Evolutionary conservation across 2,113 vertebrate genomes (phyloP).

Genomic region (Lepisosteus osseus): DNA sequence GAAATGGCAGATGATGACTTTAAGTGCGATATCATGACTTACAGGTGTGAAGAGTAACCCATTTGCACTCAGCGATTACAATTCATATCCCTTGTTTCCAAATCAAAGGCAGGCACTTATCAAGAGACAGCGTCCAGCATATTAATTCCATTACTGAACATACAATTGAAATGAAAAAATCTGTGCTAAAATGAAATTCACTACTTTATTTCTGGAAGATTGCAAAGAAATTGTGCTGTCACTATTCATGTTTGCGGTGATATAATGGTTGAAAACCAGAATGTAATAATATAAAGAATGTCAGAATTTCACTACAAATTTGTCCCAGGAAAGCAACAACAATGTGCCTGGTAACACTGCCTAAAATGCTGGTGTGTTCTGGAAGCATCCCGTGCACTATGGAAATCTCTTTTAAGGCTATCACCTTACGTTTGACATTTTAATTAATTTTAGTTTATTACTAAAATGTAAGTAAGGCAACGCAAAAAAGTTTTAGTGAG

Average conservation of each 20-base stretch:
- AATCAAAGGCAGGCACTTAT: background rate
- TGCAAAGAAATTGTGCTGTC: background rate
- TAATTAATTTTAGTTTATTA: too few species aligned
- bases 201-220: background rate
- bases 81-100: background rate
- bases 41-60: constrained; percentile 8
- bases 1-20: constrained; percentile 11
- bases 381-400: too few species aligned
- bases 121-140: too few species aligned
- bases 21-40: constrained; percentile 14
- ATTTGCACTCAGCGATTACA: background rate
- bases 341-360: too few species aligned
- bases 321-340: too few species aligned
- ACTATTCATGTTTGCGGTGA: background rate
- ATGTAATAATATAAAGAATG: too few species aligned
- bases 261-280: background rate
- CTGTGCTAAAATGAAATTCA: background rate
- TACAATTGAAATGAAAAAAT: background rate
- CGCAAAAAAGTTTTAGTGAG: too few species aligned
- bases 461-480: too few species aligned
- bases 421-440: too few species aligned
- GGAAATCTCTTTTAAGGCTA: too few species aligned
- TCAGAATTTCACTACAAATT: background rate
- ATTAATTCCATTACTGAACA: too few species aligned
- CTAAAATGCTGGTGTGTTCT: too few species aligned